These are phyloP conservation scores for Phalacrocorax carbo DNA, from an alignment of 2,113 vertebrate genomes.

Conservation along the genomic window DNA sequence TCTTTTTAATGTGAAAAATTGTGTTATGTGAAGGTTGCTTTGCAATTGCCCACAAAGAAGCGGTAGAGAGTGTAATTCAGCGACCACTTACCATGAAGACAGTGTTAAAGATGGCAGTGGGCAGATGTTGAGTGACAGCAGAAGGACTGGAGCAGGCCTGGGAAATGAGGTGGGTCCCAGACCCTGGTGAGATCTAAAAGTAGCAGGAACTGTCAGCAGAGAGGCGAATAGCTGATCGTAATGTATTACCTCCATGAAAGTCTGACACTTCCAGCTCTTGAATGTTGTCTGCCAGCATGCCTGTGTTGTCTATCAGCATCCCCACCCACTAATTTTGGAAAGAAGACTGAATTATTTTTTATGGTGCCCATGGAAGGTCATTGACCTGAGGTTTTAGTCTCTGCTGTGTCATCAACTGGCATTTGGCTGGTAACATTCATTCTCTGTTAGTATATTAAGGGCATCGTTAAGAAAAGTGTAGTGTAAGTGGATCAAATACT, in stretches of 20 bases:
- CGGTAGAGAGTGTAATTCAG: background rate
- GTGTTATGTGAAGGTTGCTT: background rate
- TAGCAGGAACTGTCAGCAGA: background rate
- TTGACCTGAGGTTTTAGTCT: slow-evolving; percentile 33
- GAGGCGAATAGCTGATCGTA: background rate
- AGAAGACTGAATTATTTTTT: background rate
- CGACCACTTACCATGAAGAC: background rate
- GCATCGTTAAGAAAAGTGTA: background rate
- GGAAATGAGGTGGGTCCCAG: background rate
- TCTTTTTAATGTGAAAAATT: background rate
- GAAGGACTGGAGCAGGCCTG: background rate
- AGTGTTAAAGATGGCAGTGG: background rate
- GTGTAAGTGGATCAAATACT: background rate
- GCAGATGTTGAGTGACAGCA: background rate
- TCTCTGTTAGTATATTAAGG: background rate
- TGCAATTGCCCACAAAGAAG: background rate
- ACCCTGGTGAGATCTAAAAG: background rate
- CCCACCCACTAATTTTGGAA: slow-evolving; percentile 5
- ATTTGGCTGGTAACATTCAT: background rate
- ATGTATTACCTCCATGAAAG: background rate
- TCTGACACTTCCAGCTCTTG: background rate
- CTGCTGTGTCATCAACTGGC: background rate
- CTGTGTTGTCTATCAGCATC: background rate
- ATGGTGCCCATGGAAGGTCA: background rate
- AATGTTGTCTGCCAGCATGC: background rate